Percentiles rank a stretch among this genome's conserved stretches.
Conservation (phyloP, 2,888 invertebrate species). For the Papilio demoleus region DNA sequence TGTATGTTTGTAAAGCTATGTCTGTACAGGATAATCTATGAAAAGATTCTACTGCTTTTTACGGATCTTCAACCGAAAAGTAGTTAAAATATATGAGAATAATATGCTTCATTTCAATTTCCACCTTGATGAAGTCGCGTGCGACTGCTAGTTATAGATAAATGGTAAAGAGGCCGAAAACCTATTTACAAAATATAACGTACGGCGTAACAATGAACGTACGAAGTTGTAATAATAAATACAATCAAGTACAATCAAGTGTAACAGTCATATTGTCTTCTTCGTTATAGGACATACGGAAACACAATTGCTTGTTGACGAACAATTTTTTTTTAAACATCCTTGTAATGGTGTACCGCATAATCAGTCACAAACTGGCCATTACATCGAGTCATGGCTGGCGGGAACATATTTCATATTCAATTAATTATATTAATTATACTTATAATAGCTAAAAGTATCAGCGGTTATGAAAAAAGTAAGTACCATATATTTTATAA, state of each 20-base stretch:
- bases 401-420: constrained; percentile 23
- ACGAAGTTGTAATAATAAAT: constrained; percentile 43
- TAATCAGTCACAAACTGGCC: constrained; percentile 32
- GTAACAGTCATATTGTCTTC: constrained; percentile 31
- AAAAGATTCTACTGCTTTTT: too few relatives aligned
- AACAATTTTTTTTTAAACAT: constrained; percentile 51
- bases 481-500: constrained; percentile 45
- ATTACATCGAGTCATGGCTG: constrained; percentile 30
- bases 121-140: neutral
- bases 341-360: constrained; percentile 36
- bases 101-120: neutral
- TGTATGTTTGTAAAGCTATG: too few relatives aligned
- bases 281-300: constrained; percentile 40
- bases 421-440: constrained; percentile 41
- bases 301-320: constrained; percentile 54
- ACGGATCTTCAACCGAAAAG: too few relatives aligned
- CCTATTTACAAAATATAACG: constrained; percentile 21
- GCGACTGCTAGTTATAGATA: neutral
- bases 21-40: too few relatives aligned
- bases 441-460: constrained; percentile 46
- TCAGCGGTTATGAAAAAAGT: constrained; percentile 68
- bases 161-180: neutral
- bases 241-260: constrained; percentile 27
- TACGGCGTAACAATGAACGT: constrained; percentile 48
- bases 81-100: too few relatives aligned